Evolutionary conservation across 2,888 invertebrate genomes (phyloP).

Genomic region (Dorcus hopei): DNA sequence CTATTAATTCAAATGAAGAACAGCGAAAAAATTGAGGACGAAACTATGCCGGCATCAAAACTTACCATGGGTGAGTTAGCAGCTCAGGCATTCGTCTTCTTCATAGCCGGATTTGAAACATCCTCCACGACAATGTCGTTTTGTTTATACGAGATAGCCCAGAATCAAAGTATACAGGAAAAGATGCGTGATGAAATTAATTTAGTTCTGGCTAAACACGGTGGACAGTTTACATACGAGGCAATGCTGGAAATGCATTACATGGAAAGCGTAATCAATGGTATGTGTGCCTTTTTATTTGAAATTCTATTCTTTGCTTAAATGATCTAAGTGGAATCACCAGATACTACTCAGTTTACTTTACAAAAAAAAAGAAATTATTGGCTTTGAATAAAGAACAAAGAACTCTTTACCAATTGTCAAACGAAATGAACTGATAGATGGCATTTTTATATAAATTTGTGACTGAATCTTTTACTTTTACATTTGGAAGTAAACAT

Average conservation of each 20-base stretch:
- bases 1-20: conserved; percentile 50
- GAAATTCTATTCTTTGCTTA: too few relatives aligned
- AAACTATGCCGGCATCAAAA: not conserved
- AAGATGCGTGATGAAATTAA: conserved; percentile 40
- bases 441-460: too few relatives aligned
- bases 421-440: too few relatives aligned
- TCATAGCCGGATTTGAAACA: conserved; percentile 54
- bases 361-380: too few relatives aligned
- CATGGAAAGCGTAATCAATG: conserved; percentile 32
- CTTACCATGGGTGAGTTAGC: conserved; percentile 39
- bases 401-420: too few relatives aligned
- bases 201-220: conserved; percentile 36
- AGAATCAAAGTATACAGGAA: conserved; percentile 38
- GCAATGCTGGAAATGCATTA: conserved; percentile 47
- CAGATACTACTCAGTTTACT: too few relatives aligned
- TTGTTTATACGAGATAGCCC: conserved; percentile 49
- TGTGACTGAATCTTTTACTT: too few relatives aligned
- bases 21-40: not conserved
- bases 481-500: too few relatives aligned
- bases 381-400: too few relatives aligned
- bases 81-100: conserved; percentile 51
- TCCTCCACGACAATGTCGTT: conserved; percentile 50
- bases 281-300: not conserved
- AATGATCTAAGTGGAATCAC: too few relatives aligned
- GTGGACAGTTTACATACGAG: conserved; percentile 47